Base-by-base conservation (phyloP, 2,797 vertebrate genomes). In the Phrynocephalus guinanensis region DNA sequence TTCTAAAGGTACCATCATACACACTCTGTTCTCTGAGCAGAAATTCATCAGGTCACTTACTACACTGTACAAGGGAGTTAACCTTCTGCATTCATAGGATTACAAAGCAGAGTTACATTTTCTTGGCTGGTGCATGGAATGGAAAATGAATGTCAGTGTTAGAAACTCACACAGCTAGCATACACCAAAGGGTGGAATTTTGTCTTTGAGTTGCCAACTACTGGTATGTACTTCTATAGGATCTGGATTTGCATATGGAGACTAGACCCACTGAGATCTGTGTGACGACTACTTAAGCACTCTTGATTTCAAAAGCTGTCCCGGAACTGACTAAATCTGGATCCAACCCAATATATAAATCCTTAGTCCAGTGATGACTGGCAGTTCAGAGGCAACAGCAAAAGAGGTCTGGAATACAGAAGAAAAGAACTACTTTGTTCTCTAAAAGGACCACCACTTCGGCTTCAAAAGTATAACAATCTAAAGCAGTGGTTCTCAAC, bases 131-230 rank as follows among this genome's bases (percentile, higher is more conserved):
- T 38, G 72, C 83, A 70, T 80, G 79, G 67, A 38, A n/a, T 2
- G 76, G 77, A 52, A 83, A 71, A 20, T 26, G 48, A 70, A 33
- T 16, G 38, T 67, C 63, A 75, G 28, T 86, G 60, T 44, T 44
- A 9, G 88, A 87, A 82, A 79, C 18, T 63, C 84, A 44, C 22
- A 50, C 22, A 82, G 83, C 60, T 5, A 30, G 66, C 78, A 70
- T 88, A 75, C 77, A 6, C 71, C 2, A 44, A 71, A 20, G 26
- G 38, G 3, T 33, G 56, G 77, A n/a, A 28, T 70, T 86, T 86
- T 0, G 24, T n/a, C 56, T 13, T 63, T 38, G 48, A 38, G 87
- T 26, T 38, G 9, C 67, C 48, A 33, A 15, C 75, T 20, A 24
- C 8, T 44, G 38, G 38, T 44, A 44, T 44, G 18, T 6, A 84